Conservation (phyloP, 2,113 vertebrate species). For the Rhinogobius similis region DNA sequence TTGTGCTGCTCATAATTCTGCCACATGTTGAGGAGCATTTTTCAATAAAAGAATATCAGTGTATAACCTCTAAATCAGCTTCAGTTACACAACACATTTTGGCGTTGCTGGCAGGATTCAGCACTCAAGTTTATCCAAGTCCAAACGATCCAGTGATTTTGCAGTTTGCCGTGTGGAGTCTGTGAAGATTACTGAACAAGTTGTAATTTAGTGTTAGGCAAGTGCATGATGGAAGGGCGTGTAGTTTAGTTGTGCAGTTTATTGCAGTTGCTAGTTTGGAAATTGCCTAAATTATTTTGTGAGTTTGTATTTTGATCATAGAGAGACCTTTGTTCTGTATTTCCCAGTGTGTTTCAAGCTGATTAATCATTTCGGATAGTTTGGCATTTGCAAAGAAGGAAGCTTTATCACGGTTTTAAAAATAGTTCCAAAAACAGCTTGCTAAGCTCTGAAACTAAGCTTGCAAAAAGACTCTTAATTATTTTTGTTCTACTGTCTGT, state of each 20-base stretch:
- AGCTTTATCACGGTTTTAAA: neutral
- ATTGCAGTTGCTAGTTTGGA: neutral
- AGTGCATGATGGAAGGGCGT: neutral
- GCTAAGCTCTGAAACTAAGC: neutral
- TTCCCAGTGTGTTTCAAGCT: neutral
- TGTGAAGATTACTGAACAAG: neutral
- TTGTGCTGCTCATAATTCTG: no score
- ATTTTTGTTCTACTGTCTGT: neutral
- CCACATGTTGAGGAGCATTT: no score
- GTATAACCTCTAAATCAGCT: no score
- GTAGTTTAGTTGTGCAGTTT: neutral
- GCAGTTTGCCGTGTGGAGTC: neutral
- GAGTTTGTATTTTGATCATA: neutral
- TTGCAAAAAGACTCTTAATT: neutral
- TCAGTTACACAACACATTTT: no score
- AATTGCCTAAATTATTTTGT: neutral
- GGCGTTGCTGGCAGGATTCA: no score
- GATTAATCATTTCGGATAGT: neutral
- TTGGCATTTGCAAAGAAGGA: neutral
- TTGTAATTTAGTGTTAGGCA: neutral
- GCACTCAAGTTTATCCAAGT: no score
- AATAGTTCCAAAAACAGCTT: neutral
- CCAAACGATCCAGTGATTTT: neutral
- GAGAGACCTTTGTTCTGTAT: neutral
- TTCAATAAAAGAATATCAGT: no score